A percentile compares a stretch with the other conserved stretches of the same genome.
phyloP scores from a whole-genome alignment of 2,888 invertebrate species.

The Dryobota labecula region DNA sequence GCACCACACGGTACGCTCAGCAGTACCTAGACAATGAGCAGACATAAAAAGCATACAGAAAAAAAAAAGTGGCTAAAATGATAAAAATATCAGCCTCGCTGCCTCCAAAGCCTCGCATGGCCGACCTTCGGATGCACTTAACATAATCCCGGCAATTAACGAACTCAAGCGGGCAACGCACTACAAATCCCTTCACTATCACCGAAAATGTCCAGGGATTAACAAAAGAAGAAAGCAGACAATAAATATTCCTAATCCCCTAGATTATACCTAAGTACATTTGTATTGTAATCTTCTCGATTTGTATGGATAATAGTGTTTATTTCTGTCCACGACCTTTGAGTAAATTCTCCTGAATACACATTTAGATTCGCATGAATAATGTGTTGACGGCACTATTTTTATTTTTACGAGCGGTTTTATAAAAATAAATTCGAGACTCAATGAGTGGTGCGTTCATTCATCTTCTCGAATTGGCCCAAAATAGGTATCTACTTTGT shows the following conservation, averaged over 20 bases:
- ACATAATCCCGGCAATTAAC: conserved; percentile 72
- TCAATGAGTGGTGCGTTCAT: not conserved
- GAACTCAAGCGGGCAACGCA: conserved; percentile 71
- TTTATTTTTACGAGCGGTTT: not conserved
- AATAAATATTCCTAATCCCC: conserved; percentile 79
- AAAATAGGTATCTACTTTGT: too few species aligned
- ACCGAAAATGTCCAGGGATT: conserved; percentile 72
- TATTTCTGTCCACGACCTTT: conserved; percentile 51
- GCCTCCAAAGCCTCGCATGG: conserved; percentile 40
- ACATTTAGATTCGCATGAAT: conserved; percentile 38
- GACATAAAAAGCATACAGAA: not conserved
- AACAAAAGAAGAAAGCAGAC: conserved; percentile 73
- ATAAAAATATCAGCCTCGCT: conserved; percentile 14
- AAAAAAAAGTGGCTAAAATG: not conserved
- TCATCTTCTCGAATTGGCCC: too few species aligned
- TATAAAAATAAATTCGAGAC: conserved; percentile 11
- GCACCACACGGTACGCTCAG: too few species aligned
- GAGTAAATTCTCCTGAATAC: conserved; percentile 41
- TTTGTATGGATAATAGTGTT: conserved; percentile 63
- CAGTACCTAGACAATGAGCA: too few species aligned
- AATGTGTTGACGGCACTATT: conserved; percentile 21
- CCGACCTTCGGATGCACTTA: conserved; percentile 65
- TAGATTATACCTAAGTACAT: conserved; percentile 70
- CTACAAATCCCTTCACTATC: conserved; percentile 74
- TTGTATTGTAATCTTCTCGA: conserved; percentile 64